These are phyloP conservation scores for Olivierus martensii DNA, from an alignment of 1,140 invertebrate species.

Conservation along the genomic window DNA sequence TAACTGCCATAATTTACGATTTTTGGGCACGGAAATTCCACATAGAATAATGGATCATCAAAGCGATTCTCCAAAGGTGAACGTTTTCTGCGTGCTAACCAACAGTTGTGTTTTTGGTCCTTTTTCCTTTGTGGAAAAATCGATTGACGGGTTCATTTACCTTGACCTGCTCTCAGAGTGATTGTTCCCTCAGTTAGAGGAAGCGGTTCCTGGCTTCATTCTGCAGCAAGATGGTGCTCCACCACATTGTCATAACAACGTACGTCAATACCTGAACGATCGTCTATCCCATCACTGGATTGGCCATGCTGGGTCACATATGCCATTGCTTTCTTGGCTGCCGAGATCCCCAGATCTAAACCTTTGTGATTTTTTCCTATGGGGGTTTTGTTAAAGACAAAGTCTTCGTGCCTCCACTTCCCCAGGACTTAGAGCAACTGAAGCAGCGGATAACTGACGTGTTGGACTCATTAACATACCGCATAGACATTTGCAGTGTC, in stretches of 20 bases:
- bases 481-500: slow-evolving; percentile 1
- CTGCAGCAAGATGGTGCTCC: slow-evolving; percentile 9
- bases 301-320: slow-evolving; percentile 25
- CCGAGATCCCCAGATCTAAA: slow-evolving; percentile 30
- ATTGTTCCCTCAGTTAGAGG: slow-evolving; percentile 7
- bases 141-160: neutral
- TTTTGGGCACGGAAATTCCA: slow-evolving; percentile 3
- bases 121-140: slow-evolving; percentile 8
- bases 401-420: slow-evolving; percentile 18
- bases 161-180: slow-evolving; percentile 6
- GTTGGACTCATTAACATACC: neutral
- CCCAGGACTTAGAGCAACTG: slow-evolving; percentile 1
- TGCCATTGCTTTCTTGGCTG: slow-evolving; percentile 26
- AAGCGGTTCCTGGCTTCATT: slow-evolving; percentile 10
- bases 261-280: slow-evolving; percentile 10
- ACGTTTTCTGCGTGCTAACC: slow-evolving; percentile 5
- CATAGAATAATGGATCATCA: neutral
- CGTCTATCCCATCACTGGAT: slow-evolving; percentile 9
- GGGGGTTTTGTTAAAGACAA: slow-evolving; percentile 30
- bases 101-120: neutral
- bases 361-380: slow-evolving; percentile 31
- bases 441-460: slow-evolving; percentile 2
- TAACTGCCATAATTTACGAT: slow-evolving; percentile 2
- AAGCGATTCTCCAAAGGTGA: slow-evolving; percentile 5
- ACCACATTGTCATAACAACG: slow-evolving; percentile 2